A percentile compares a stretch with the other conserved stretches of the same genome.
phyloP scores from a whole-genome alignment of 2,888 invertebrate species.

The Tuberolachnus salignus region DNA sequence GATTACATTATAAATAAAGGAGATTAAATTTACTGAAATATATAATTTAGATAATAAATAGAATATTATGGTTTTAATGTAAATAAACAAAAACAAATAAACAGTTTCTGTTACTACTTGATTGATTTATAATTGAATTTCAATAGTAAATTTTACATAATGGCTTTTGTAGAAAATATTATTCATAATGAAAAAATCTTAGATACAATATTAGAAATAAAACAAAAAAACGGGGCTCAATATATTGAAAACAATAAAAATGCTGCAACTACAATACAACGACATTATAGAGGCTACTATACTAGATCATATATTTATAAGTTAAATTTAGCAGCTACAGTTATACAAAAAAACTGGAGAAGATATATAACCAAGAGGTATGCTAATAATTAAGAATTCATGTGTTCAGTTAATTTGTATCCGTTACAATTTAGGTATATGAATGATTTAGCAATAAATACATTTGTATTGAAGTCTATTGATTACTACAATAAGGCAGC shows the following conservation, averaged over 20 bases:
- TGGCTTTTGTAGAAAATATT: slow-evolving; percentile 40
- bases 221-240: slow-evolving; percentile 4
- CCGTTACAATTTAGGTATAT: slow-evolving; percentile 21
- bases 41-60: no score
- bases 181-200: neutral
- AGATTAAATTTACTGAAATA: no score
- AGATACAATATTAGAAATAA: slow-evolving; percentile 6
- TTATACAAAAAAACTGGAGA: slow-evolving; percentile 35
- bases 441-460: slow-evolving; percentile 18
- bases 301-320: slow-evolving; percentile 19
- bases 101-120: neutral
- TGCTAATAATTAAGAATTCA: neutral
- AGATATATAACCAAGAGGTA: slow-evolving; percentile 31
- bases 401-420: neutral
- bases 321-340: slow-evolving; percentile 37
- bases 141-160: neutral
- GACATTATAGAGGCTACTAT: slow-evolving; percentile 36
- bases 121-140: neutral
- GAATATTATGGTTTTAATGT: neutral
- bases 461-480: slow-evolving; percentile 29
- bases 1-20: no score
- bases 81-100: slow-evolving; percentile 18
- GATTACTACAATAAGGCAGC: slow-evolving; percentile 38
- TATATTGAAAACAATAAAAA: neutral
- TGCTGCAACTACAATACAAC: slow-evolving; percentile 33